Conservation (phyloP, 2,113 vertebrate species). For the Mirza zaza region DNA sequence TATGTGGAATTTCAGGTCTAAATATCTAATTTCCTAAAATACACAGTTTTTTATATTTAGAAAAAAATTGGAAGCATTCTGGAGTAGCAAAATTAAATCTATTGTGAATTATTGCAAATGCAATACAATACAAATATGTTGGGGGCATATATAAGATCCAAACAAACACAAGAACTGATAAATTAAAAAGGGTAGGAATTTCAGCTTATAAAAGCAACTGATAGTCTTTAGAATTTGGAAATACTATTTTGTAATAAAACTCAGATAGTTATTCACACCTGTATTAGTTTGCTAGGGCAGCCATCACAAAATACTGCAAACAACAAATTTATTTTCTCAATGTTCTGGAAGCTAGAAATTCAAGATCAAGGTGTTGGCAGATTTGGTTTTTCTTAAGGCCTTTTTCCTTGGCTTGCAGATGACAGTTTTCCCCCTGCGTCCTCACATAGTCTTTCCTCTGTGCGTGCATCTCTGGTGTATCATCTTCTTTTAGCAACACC, state of each 20-base stretch:
- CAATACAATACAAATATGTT: not conserved
- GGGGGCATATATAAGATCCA: not conserved
- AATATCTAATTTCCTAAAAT: constrained; percentile 9
- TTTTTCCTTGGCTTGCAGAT: not conserved
- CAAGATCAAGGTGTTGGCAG: not conserved
- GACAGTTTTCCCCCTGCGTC: not conserved
- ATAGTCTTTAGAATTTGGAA: not conserved
- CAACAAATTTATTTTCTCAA: not conserved
- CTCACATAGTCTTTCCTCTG: not conserved
- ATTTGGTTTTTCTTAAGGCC: not conserved
- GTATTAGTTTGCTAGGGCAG: not conserved
- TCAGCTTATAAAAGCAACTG: not conserved
- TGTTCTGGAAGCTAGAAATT: not conserved
- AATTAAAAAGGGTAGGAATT: not conserved
- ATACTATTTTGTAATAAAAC: not conserved
- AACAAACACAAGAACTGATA: not conserved
- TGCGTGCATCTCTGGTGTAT: not conserved
- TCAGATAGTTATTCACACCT: not conserved
- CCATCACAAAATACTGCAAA: not conserved
- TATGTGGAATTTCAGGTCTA: constrained; percentile 25
- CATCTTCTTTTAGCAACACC: not conserved
- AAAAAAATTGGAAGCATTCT: constrained; percentile 35
- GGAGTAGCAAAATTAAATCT: constrained; percentile 21
- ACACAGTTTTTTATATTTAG: not conserved
- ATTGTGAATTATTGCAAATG: constrained; percentile 5